Evolutionary conservation across 2,113 vertebrate genomes (phyloP).

Genomic region (Thymallus thymallus): DNA sequence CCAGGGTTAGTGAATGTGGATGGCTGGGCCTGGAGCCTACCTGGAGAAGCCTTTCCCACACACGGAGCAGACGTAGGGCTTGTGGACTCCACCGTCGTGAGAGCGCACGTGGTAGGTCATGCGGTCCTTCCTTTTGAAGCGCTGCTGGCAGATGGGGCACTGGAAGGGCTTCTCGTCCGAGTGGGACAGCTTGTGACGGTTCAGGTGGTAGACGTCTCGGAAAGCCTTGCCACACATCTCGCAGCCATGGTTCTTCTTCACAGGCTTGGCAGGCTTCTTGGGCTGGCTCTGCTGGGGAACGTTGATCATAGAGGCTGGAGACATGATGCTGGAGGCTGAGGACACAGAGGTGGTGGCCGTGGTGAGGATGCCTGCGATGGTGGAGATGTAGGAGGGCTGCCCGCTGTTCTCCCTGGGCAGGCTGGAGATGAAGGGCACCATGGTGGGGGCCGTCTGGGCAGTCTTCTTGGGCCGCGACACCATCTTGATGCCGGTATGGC

Average conservation of each 20-base stretch:
- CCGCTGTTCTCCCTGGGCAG: conserved; percentile 89
- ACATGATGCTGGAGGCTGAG: conserved; percentile 74
- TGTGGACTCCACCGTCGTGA: conserved; percentile 96
- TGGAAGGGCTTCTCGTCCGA: conserved; percentile 98
- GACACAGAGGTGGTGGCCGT: conserved; percentile 94
- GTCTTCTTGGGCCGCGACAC: conserved; percentile 97
- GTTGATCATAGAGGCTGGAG: conserved; percentile 61
- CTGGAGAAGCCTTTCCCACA: conserved; percentile 99
- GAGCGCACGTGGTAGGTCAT: conserved; percentile 99
- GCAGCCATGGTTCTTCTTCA: conserved; percentile 98
- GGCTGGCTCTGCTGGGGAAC: conserved; percentile 77
- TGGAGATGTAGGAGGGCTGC: conserved; percentile 89
- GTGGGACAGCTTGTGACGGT: conserved; percentile 97
- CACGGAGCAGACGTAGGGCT: conserved; percentile 98
- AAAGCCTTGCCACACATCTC: conserved; percentile 99
- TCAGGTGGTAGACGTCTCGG: conserved; percentile 98
- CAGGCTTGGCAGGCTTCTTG: conserved; percentile 95
- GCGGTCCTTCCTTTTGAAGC: conserved; percentile 98
- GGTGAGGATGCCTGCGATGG: conserved; percentile 92
- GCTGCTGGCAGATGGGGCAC: conserved; percentile 97
- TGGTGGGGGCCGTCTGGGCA: conserved; percentile 84
- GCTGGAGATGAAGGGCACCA: conserved; percentile 93
- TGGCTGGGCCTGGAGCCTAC: conserved; percentile 63
- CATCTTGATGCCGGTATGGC: conserved; percentile 98
- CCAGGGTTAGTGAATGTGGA: no score